A percentile compares a stretch with the other conserved stretches of the same genome.
Conservation (phyloP, 1,140 invertebrate species). For the Chironomus tepperi region DNA sequence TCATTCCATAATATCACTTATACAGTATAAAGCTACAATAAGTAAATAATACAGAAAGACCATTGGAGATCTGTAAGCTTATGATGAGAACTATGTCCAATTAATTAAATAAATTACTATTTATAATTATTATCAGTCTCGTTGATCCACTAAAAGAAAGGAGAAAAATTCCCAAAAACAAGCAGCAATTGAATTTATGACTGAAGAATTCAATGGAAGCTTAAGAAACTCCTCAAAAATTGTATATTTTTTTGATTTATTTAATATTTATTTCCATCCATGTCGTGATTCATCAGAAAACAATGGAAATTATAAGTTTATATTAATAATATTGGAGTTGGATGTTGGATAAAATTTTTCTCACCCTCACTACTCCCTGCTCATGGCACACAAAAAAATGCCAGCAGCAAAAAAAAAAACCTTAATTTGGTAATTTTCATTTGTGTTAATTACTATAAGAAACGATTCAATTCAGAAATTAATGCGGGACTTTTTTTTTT, state of each 20-base stretch:
- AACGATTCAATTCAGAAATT: conserved; percentile 21
- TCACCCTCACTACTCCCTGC: neutral
- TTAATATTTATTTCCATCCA: neutral
- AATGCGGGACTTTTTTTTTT: neutral
- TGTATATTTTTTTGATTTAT: conserved; percentile 6
- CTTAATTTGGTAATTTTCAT: conserved; percentile 23
- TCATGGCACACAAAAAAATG: neutral
- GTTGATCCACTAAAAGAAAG: neutral
- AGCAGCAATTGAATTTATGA: too few relatives aligned
- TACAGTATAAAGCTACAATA: neutral
- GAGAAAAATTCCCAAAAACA: neutral
- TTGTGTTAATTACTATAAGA: conserved; percentile 19
- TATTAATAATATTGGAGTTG: neutral
- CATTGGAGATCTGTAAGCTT: neutral
- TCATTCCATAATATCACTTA: too few relatives aligned
- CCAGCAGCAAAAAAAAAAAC: neutral
- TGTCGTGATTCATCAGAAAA: conserved; percentile 3
- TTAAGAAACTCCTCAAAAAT: neutral
- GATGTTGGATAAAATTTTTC: neutral
- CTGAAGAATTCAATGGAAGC: too few relatives aligned
- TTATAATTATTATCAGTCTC: neutral
- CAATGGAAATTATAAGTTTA: conserved; percentile 12
- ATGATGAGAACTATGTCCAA: conserved; percentile 23
- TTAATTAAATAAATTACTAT: conserved; percentile 9
- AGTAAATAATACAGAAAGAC: neutral